Evolutionary conservation across 2,113 vertebrate genomes (phyloP).

Genomic region (Campylomormyrus tamandua): DNA sequence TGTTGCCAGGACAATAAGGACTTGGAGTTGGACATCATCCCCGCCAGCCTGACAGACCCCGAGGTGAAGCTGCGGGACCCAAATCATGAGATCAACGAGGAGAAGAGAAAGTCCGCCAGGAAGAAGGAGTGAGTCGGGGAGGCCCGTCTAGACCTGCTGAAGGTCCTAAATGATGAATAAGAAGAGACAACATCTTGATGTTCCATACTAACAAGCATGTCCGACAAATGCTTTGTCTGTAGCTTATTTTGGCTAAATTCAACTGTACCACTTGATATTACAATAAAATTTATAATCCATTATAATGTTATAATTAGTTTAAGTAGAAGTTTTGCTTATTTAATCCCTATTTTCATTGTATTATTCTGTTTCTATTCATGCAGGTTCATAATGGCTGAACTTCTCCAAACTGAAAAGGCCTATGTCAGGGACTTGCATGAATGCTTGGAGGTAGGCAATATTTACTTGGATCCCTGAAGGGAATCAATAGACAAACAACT

Average conservation of each 20-base stretch:
- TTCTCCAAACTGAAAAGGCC: slow-evolving; percentile 93
- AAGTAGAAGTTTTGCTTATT: neutral
- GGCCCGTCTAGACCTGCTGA: neutral
- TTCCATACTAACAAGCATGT: neutral
- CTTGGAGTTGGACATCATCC: slow-evolving; percentile 89
- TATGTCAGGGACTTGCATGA: slow-evolving; percentile 93
- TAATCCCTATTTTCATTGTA: neutral
- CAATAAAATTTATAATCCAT: neutral
- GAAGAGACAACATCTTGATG: neutral
- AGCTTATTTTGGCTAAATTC: neutral
- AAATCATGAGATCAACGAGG: slow-evolving; percentile 89
- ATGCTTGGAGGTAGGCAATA: slow-evolving; percentile 81
- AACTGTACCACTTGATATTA: neutral
- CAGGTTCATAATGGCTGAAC: slow-evolving; percentile 96
- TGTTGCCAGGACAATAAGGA: slow-evolving; percentile 82
- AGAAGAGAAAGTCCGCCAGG: slow-evolving; percentile 92
- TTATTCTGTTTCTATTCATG: slow-evolving; percentile 13
- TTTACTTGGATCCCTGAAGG: neutral
- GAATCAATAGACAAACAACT: neutral
- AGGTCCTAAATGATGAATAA: neutral
- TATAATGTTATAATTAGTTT: neutral
- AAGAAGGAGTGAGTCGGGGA: slow-evolving; percentile 85
- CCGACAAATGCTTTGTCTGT: neutral
- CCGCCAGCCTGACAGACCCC: slow-evolving; percentile 87
- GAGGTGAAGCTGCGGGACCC: slow-evolving; percentile 90